Base-by-base conservation (phyloP, 2,113 vertebrate species). In the Phyllostomus hastatus region DNA sequence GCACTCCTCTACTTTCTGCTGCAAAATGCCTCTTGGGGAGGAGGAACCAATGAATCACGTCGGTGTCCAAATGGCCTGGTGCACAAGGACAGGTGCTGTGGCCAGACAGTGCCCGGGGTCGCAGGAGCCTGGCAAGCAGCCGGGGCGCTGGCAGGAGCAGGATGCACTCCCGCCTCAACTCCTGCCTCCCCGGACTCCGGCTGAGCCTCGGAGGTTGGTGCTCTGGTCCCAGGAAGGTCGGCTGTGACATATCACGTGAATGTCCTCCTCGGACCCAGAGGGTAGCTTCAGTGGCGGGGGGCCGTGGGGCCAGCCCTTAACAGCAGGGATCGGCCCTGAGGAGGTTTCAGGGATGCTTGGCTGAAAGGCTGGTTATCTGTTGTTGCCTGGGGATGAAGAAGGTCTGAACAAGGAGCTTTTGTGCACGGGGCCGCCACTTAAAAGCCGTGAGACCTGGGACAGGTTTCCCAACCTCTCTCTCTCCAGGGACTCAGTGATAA, bases 121-220 rank as follows among this genome's bases (percentile, higher is more conserved):
- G 4, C 52, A 10, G 1, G 5, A 52, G 85, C 72, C 84, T 52
- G 43, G 38, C 50, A 0, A 1, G 33, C 73, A 57, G 61, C 91
- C 52, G 1, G 12, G 26, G 1, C 70, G 6, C 61, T 11, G 20
- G 48, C 48, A 1, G 43, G 31, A n/a, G n/a, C 72, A 6, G 48
- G 0, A 2, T 14, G 0, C 1, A 0, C 43, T 67, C 15, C 43
- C 3, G 16, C 41, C 61, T 84, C 52, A 2, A 19, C n/a, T 38
- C 16, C 81, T 38, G 16, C 24, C 16, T n/a, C 54, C 59, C 59
- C 22, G 24, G 82, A 28, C 46, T 35, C 17, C 0, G 38, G 46
- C 46, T 15, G 19, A 81, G 54, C 26, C 35, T 17, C 52, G 3
- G 19, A 50, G 16, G 11, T 1, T 15, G 31, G 24, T 2, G 5